phyloP scores from a whole-genome alignment of 2,888 invertebrate genomes.

The Synergus laeviventris region DNA sequence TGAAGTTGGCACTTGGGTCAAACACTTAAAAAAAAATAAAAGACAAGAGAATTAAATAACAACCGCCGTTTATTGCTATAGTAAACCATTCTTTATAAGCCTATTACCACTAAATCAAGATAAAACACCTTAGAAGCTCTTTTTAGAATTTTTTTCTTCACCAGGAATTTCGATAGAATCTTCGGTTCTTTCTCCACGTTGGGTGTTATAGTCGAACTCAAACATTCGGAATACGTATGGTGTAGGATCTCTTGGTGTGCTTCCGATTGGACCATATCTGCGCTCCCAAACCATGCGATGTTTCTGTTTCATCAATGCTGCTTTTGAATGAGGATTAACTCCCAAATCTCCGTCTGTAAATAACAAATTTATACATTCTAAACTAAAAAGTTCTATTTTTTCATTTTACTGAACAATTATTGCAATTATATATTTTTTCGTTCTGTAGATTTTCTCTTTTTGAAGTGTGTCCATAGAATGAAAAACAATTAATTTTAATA shows the following conservation, averaged over 20 bases:
- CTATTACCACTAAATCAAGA: conserved; percentile 31
- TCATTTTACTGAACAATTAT: too few species aligned
- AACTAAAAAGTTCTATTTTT: background rate
- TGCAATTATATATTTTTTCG: too few species aligned
- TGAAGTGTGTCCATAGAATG: too few species aligned
- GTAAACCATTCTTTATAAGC: conserved; percentile 23
- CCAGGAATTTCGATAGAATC: conserved; percentile 15
- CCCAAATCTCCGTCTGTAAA: conserved; percentile 94
- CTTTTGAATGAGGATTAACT: conserved; percentile 82
- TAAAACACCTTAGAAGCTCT: background rate
- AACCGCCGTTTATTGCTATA: conserved; percentile 24
- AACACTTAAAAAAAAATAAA: background rate
- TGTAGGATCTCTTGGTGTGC: conserved; percentile 27
- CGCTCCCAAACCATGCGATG: conserved; percentile 99
- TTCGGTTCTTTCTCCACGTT: conserved; percentile 18
- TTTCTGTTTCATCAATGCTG: conserved; percentile 97
- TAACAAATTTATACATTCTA: background rate
- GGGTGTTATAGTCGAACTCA: background rate
- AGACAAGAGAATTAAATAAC: conserved; percentile 9
- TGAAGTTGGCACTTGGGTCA: too few species aligned
- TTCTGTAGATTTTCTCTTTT: too few species aligned
- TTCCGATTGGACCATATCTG: conserved; percentile 89
- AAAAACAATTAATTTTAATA: too few species aligned
- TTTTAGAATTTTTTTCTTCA: conserved; percentile 17
- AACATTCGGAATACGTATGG: background rate